A percentile compares a stretch with the other conserved stretches of the same genome.
Conservation (phyloP, 2,113 vertebrate species). For the Cyrtonyx montezumae region DNA sequence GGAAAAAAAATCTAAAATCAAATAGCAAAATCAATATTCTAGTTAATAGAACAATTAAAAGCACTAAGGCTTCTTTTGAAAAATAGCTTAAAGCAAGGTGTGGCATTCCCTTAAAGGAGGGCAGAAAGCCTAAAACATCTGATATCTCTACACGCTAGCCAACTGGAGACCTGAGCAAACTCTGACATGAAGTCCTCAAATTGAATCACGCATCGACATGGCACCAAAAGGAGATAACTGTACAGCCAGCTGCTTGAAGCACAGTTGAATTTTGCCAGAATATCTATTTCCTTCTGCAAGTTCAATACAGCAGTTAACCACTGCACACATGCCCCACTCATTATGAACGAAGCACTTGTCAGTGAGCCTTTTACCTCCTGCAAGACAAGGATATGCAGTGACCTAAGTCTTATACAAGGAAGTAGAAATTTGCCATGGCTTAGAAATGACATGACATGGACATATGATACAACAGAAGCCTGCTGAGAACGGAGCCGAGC, state of each 20-base stretch:
- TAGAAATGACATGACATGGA: background rate
- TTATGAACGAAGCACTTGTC: background rate
- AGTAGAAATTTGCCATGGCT: background rate
- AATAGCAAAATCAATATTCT: background rate
- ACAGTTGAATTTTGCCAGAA: background rate
- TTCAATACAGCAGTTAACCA: background rate
- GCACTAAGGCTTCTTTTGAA: background rate
- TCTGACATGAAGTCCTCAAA: background rate
- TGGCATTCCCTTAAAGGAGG: background rate
- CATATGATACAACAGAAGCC: background rate
- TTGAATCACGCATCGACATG: background rate
- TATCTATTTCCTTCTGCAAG: background rate
- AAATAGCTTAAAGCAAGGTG: background rate
- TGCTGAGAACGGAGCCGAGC: rapidly evolving
- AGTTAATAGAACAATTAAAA: background rate
- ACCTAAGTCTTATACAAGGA: background rate
- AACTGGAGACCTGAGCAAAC: background rate
- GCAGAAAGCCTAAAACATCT: background rate
- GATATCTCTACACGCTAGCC: background rate
- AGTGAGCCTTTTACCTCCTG: background rate
- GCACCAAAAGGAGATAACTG: background rate
- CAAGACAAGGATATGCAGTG: background rate
- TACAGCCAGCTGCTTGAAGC: background rate
- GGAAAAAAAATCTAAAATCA: background rate
- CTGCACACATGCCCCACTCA: background rate